Base-by-base conservation (phyloP, 2,888 invertebrate genomes). In the Apomyelois bistriatella region DNA sequence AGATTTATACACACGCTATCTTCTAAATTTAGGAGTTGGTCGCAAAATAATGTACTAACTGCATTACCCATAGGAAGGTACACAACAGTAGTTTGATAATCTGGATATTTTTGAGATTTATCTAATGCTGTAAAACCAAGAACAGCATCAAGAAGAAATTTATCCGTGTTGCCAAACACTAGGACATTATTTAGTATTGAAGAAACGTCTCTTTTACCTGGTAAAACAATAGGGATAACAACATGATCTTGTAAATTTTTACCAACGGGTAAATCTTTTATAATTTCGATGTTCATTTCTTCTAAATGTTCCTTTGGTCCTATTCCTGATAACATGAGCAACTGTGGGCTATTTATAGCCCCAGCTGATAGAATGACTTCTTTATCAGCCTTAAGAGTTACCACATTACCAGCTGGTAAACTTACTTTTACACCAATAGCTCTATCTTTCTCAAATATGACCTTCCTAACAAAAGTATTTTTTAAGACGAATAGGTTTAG, bases 341-440 rank as follows among this genome's bases (percentile, higher is more conserved):
- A 40, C 49, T 82, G 72, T 0, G 84, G 83, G 47, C 70, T 74
- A 37, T 72, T 79, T 1, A 82, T 58, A 10, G 76, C 61, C 1
- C 83, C 83, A 7, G 81, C 78, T 10, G 81, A 82, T 48, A 84
- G 30, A 17, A 84, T 67, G 0, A 82, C 64, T 67, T 84, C 84
- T 51, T 70, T 73, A 1, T 15, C 64, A 10, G 72, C 70, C 4
- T 46, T 58, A 0, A 79, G 8, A 3, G 36, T 61, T 22, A 68
- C 58, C 8, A 67, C 36, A 22, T 56, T 48, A 9, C 64, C 64
- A 48, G 58, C 59, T 3, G 61, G 42, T 37, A 73, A 57, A 51
- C 65, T 70, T 0, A 76, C 50, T 63, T 79, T 70, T 1, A 81
- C 68, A 1, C 75, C 82, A 1, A 53, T 48, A 0, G 75, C 79